Conservation (phyloP, 2,113 vertebrate species). For the Bucco capensis region DNA sequence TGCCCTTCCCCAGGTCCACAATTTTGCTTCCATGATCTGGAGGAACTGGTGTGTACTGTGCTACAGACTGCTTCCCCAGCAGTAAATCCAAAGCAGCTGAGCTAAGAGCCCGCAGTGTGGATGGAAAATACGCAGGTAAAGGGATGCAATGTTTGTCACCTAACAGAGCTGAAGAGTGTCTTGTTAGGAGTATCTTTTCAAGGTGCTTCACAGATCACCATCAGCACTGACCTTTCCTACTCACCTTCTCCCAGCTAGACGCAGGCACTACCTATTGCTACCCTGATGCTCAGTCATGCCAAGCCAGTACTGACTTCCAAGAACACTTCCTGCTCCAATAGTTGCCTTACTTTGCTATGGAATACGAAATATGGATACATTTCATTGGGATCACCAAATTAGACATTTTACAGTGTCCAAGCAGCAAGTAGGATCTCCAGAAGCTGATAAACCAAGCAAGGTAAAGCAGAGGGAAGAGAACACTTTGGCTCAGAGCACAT, state of each 20-base stretch:
- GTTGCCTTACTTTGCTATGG: background rate
- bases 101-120: background rate
- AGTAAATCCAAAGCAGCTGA: background rate
- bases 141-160: no score
- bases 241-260: background rate
- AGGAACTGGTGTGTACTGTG: background rate
- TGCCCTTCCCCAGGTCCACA: background rate
- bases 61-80: background rate
- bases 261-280: background rate
- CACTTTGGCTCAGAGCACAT: background rate
- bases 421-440: background rate
- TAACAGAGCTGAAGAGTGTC: no score
- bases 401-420: background rate
- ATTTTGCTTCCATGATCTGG: background rate
- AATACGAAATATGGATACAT: background rate
- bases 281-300: background rate
- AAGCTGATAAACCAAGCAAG: background rate
- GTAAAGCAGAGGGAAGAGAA: background rate
- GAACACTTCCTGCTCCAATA: background rate
- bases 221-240: background rate
- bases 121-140: no score
- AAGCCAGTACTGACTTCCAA: background rate
- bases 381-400: background rate
- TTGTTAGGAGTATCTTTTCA: no score
- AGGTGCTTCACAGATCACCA: background rate